Evolutionary conservation across 2,797 vertebrate genomes (phyloP).

Genomic region (Urophycis tenuis): DNA sequence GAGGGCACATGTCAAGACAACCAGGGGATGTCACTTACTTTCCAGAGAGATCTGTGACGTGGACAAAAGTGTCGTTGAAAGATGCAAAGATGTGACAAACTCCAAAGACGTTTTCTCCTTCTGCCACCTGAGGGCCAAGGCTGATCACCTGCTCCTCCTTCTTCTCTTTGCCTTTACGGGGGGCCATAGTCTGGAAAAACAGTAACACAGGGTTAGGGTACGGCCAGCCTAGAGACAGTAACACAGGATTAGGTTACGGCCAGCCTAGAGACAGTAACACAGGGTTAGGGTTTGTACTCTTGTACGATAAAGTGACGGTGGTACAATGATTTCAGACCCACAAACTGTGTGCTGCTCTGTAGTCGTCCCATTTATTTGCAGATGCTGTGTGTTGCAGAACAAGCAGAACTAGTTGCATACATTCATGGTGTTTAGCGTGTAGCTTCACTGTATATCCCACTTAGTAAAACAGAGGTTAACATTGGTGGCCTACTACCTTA

Average conservation of each 20-base stretch:
- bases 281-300: too few species aligned
- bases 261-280: background rate
- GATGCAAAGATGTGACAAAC: slow-evolving; percentile 98
- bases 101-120: slow-evolving; percentile 95
- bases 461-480: too few species aligned
- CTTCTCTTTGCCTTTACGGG: slow-evolving; percentile 98
- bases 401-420: too few species aligned
- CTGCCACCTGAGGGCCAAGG: slow-evolving; percentile 91
- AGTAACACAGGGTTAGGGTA: background rate
- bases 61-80: slow-evolving; percentile 97
- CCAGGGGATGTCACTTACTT: slow-evolving; percentile 78
- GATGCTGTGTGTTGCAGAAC: too few species aligned
- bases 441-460: too few species aligned
- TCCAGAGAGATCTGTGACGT: slow-evolving; percentile 94
- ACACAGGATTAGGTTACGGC: too few species aligned
- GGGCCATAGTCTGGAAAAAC: slow-evolving; percentile 80
- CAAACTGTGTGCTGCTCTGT: too few species aligned
- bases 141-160: slow-evolving; percentile 99
- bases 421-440: too few species aligned
- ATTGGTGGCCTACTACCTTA: too few species aligned
- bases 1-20: background rate
- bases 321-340: too few species aligned
- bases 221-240: background rate
- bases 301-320: too few species aligned
- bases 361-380: too few species aligned